Evolutionary conservation across 2,888 invertebrate species (phyloP), one percentile per base, ranked within the genome.

Genomic region (Empis livida): DNA sequence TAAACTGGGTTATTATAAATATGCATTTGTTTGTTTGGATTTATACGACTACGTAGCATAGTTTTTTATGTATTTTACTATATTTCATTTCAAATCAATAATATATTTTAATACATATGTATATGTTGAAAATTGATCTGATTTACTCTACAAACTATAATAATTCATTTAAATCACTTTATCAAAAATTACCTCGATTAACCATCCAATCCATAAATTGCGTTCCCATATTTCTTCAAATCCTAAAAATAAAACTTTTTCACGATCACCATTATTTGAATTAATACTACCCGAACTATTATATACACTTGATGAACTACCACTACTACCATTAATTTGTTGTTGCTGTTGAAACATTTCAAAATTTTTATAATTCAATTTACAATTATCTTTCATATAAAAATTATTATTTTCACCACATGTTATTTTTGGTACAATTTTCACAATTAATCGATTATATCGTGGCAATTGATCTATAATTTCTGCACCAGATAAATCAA

Each of bases 161-260:
- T 27, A 27, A 27, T 27, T 5, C 5, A 20, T 20, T 20, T 20
- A 27, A 6, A 27, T 27, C 6, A 20, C 20, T 6, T 27, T 27
- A 27, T 31, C 15, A 42, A 13, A 31, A 45, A 31, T 58, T 65
- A 79, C 80, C 74, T 77, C 73, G 63, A 73, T 74, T 10, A 80
- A 63, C 81, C 81, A 80, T 55, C 68, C 68, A 53, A 73, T 74
- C 81, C 81, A 81, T 59, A 80, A 70, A 55, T 79, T 78, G 56
- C 80, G 71, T 59, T 80, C 80, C 79, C 79, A 79, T 51, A 76
- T 70, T 40, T 77, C 75, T 54, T 74, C 75, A 63, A 80, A 80
- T 44, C 81, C 81, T 3, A 80, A 71, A 59, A 79, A 80, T 42
- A 80, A 67, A 65, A 71, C 13, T 71, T 72, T 54, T 71, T 73